Conservation (phyloP, 2,888 invertebrate species). For the Drosophila anomelani region DNA sequence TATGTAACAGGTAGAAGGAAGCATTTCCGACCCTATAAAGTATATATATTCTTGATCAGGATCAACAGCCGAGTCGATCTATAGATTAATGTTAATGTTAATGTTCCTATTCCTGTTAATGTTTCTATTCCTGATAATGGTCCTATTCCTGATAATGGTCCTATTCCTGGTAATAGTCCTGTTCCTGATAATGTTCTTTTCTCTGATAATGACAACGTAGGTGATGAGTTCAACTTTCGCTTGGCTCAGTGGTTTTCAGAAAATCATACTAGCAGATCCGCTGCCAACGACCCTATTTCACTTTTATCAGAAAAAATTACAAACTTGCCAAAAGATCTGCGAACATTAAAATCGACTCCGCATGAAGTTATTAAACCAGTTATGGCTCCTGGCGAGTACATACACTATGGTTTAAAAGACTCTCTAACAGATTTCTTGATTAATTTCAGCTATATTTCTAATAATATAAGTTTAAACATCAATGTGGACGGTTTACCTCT, state of each 20-base stretch:
- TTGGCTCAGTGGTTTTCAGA: not conserved
- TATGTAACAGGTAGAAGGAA: too few species aligned
- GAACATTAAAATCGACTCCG: not conserved
- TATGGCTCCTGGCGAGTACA: not conserved
- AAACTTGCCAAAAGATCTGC: not conserved
- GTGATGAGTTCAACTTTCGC: not conserved
- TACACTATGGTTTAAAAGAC: not conserved
- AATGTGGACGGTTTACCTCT: conserved; percentile 49
- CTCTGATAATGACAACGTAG: not conserved
- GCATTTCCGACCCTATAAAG: too few species aligned
- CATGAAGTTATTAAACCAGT: not conserved
- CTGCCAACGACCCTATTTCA: not conserved
- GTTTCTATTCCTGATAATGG: too few species aligned
- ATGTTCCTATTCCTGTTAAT: too few species aligned
- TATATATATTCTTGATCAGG: too few species aligned
- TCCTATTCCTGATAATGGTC: too few species aligned
- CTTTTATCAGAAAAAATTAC: not conserved
- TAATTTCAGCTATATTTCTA: not conserved
- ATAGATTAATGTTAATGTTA: too few species aligned
- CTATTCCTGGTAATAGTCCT: too few species aligned
- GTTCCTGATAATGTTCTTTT: not conserved
- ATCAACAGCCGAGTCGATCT: too few species aligned
- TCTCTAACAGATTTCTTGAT: not conserved
- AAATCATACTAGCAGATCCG: not conserved
- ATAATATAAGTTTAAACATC: not conserved